Percentiles rank a stretch among this genome's conserved stretches.
Conservation (phyloP, 2,888 invertebrate genomes). For the Maniola hyperantus region DNA sequence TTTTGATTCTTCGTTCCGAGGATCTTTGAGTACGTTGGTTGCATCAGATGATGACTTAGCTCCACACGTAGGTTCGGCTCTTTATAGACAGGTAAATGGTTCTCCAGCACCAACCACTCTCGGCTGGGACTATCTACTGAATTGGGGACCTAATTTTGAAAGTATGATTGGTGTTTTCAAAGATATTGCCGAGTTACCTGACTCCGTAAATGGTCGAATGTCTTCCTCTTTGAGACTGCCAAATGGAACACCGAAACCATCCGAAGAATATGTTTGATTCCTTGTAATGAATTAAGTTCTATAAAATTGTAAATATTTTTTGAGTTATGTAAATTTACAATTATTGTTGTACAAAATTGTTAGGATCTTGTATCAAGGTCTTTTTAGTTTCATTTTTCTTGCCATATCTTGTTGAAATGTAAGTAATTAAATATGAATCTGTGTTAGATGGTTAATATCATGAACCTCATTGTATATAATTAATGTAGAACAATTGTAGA, state of each 20-base stretch:
- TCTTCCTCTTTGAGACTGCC: conserved; percentile 89
- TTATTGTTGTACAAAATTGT: conserved; percentile 65
- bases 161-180: conserved; percentile 97
- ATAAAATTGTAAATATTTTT: conserved; percentile 44
- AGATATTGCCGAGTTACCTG: conserved; percentile 97
- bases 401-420: conserved; percentile 73
- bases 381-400: conserved; percentile 66
- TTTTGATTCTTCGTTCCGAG: conserved; percentile 96
- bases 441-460: conserved; percentile 38
- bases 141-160: conserved; percentile 98
- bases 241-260: conserved; percentile 91
- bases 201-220: conserved; percentile 88
- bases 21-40: conserved; percentile 95
- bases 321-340: conserved; percentile 42
- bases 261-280: conserved; percentile 92
- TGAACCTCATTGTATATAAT: conserved; percentile 54
- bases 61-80: conserved; percentile 89
- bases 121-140: conserved; percentile 96
- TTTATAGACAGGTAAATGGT: conserved; percentile 91
- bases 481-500: conserved; percentile 42
- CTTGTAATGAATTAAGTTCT: conserved; percentile 17
- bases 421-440: conserved; percentile 43
- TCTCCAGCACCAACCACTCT: conserved; percentile 91
- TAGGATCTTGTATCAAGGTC: conserved; percentile 80
- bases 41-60: conserved; percentile 96